phyloP scores from a whole-genome alignment of 2,113 vertebrate genomes.

The Brevimyrus niger region DNA sequence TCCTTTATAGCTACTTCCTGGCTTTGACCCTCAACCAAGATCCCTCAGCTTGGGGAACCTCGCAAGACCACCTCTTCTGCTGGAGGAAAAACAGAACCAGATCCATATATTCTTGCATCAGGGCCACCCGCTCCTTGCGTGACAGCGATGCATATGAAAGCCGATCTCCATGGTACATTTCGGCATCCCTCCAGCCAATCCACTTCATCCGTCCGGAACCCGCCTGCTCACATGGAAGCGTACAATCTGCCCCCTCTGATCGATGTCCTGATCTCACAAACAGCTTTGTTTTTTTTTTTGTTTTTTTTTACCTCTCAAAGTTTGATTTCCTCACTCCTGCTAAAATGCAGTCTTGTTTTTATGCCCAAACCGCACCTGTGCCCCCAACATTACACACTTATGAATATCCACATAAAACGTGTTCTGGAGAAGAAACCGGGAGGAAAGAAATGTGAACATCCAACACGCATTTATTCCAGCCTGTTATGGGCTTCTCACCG shows the following conservation, averaged over 20 bases:
- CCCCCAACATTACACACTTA: not conserved
- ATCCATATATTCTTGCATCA: not conserved
- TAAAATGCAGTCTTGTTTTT: not conserved
- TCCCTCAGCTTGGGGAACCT: not conserved
- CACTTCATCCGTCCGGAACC: not conserved
- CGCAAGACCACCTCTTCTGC: not conserved
- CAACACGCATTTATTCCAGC: not conserved
- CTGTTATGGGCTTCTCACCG: not conserved
- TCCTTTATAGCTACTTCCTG: not conserved
- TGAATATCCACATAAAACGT: not conserved
- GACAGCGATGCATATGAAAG: not conserved
- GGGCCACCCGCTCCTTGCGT: not conserved
- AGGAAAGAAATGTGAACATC: not conserved
- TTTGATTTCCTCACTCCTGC: not conserved
- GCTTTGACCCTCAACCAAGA: not conserved
- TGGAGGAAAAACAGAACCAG: not conserved
- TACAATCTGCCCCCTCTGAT: not conserved
- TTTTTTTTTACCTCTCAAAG: not conserved
- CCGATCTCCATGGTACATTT: not conserved
- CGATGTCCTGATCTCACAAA: not conserved
- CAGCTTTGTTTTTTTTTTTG: not conserved
- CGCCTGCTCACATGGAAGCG: not conserved
- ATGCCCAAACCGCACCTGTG: not conserved
- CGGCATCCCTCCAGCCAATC: not conserved
- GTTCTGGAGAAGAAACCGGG: not conserved